A percentile compares a stretch with the other conserved stretches of the same genome.
Conservation (phyloP, 2,113 vertebrate genomes). For the Corythornis madagascariensis region DNA sequence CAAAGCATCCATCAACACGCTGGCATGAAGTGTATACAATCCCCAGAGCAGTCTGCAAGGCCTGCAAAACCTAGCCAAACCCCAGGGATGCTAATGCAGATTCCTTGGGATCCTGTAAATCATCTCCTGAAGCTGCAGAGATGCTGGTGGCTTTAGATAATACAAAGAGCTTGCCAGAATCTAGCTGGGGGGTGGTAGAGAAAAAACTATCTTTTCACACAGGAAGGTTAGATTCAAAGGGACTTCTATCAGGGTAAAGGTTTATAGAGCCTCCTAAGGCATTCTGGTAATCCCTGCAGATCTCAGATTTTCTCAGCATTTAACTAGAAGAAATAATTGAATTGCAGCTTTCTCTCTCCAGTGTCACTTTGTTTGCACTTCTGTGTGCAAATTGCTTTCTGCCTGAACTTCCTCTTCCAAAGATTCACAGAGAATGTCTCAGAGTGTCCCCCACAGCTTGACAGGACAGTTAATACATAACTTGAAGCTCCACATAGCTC, state of each 20-base stretch:
- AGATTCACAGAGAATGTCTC: neutral
- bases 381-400: constrained; percentile 22
- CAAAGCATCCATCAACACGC: constrained; percentile 29
- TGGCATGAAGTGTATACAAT: constrained; percentile 34
- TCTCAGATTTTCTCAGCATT: constrained; percentile 41
- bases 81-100: neutral
- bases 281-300: constrained; percentile 7
- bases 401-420: neutral
- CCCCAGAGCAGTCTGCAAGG: neutral
- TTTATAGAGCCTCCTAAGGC: constrained; percentile 8
- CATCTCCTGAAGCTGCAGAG: constrained; percentile 40
- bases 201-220: neutral
- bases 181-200: neutral
- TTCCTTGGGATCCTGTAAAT: constrained; percentile 51
- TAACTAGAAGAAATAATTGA: neutral
- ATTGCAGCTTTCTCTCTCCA: neutral
- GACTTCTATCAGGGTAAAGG: constrained; percentile 14
- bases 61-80: constrained; percentile 34
- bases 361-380: constrained; percentile 3
- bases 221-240: constrained; percentile 17
- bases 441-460: neutral
- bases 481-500: neutral
- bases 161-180: neutral
- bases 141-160: neutral
- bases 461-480: neutral